Evolutionary conservation across 2,797 vertebrate species (phyloP).

Genomic region (Urosaurus nigricauda): DNA sequence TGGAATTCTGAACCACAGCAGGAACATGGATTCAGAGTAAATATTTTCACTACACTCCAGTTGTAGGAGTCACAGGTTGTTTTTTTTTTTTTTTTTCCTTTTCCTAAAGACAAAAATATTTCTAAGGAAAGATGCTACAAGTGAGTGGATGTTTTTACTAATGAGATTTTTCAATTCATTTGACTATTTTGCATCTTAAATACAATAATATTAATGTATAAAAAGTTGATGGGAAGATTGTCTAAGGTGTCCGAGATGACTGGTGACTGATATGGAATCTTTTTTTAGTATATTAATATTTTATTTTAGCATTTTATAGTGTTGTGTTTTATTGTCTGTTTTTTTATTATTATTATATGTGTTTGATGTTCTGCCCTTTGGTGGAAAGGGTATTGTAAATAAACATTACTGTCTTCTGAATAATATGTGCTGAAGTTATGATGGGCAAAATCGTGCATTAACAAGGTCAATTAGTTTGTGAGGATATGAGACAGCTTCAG

Average conservation of each 20-base stretch:
- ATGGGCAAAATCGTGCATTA: not conserved
- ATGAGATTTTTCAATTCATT: not conserved
- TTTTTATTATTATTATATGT: too few species aligned
- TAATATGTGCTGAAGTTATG: not conserved
- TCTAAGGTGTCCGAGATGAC: too few species aligned
- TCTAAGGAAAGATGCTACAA: slow-evolving; percentile 26
- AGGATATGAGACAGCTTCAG: not conserved
- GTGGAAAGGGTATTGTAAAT: too few species aligned
- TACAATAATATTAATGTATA: slow-evolving; percentile 31
- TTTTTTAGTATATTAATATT: too few species aligned
- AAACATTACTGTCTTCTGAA: slow-evolving; percentile 30
- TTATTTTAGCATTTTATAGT: too few species aligned
- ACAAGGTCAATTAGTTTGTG: not conserved
- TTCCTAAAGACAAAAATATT: slow-evolving; percentile 34
- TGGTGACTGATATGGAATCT: too few species aligned
- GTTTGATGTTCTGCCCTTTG: too few species aligned
- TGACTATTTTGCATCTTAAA: not conserved
- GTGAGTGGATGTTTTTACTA: slow-evolving; percentile 33
- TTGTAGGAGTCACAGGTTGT: slow-evolving; percentile 4
- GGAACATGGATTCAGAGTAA: slow-evolving; percentile 41
- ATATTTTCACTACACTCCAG: slow-evolving; percentile 48
- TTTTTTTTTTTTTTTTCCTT: too few species aligned
- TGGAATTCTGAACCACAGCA: slow-evolving; percentile 42
- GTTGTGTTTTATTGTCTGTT: too few species aligned
- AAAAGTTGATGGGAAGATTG: slow-evolving; percentile 17